These are phyloP conservation scores for Cheirogaleus medius DNA, from an alignment of 2,113 vertebrate genomes.

Conservation along the genomic window DNA sequence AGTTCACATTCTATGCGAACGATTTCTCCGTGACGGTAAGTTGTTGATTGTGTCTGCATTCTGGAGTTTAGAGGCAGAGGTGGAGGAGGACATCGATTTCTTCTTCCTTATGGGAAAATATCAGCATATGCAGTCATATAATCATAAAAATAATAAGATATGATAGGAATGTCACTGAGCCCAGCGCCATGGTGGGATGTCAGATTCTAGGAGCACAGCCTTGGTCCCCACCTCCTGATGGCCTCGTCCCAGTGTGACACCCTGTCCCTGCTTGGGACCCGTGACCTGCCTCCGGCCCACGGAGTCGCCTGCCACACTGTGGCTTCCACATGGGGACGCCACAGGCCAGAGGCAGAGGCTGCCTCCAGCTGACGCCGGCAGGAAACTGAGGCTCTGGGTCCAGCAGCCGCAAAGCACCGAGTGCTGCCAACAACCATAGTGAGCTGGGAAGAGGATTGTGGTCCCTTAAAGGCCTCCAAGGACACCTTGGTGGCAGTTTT, in stretches of 20 bases:
- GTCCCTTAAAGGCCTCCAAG: background rate
- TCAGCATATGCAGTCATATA: background rate
- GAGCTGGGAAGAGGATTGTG: background rate
- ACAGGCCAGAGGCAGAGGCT: background rate
- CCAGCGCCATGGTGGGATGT: background rate
- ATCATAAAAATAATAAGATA: background rate
- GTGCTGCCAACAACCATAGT: rapidly evolving
- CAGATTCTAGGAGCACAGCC: background rate
- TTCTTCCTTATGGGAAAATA: conserved; percentile 76
- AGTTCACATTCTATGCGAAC: conserved; percentile 74
- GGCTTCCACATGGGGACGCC: background rate
- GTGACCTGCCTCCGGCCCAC: background rate
- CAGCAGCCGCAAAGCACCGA: background rate
- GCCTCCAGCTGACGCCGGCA: rapidly evolving
- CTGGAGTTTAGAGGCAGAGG: conserved; percentile 77
- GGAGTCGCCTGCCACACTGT: rapidly evolving
- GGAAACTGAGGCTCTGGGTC: background rate
- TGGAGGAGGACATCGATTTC: conserved; percentile 83
- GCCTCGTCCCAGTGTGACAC: rapidly evolving
- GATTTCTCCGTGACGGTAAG: conserved; percentile 76
- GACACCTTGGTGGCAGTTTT: background rate
- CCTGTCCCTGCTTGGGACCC: background rate
- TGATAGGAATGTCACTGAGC: rapidly evolving
- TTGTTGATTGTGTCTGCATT: background rate
- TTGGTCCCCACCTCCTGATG: rapidly evolving